Conservation (phyloP, 2,888 invertebrate species). For the Machimus rusticus region DNA sequence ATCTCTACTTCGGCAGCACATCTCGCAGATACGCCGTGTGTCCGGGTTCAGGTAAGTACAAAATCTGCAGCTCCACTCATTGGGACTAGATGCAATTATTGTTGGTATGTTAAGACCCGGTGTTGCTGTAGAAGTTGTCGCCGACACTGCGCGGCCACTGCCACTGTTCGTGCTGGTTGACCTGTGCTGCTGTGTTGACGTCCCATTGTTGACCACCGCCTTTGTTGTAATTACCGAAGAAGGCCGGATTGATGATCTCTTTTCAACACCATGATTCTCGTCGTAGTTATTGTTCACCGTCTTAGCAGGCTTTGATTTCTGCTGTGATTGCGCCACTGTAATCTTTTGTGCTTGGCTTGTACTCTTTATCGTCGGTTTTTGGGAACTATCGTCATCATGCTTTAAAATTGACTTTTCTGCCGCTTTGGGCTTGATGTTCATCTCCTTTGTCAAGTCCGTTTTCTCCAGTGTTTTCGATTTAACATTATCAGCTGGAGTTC, state of each 20-base stretch:
- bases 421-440: not conserved
- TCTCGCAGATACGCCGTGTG: slow-evolving; percentile 70
- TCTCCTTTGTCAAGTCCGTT: slow-evolving; percentile 41
- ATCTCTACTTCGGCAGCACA: slow-evolving; percentile 69
- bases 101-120: not conserved
- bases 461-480: slow-evolving; percentile 51
- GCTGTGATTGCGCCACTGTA: not conserved
- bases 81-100: slow-evolving; percentile 50
- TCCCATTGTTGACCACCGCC: slow-evolving; percentile 6
- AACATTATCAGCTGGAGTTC: slow-evolving; percentile 47
- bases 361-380: slow-evolving; percentile 37
- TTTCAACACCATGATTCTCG: not conserved
- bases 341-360: slow-evolving; percentile 44
- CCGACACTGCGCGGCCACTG: not conserved
- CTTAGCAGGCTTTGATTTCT: not conserved
- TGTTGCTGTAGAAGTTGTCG: not conserved
- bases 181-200: not conserved
- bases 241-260: slow-evolving; percentile 43
- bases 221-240: slow-evolving; percentile 38
- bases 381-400: slow-evolving; percentile 39
- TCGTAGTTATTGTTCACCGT: slow-evolving; percentile 11
- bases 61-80: slow-evolving; percentile 71
- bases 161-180: not conserved
- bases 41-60: slow-evolving; percentile 73
- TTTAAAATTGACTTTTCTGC: slow-evolving; percentile 31